A percentile compares a stretch with the other conserved stretches of the same genome.
Conservation (phyloP, 2,888 invertebrate species). For the Slavum lentiscoides region DNA sequence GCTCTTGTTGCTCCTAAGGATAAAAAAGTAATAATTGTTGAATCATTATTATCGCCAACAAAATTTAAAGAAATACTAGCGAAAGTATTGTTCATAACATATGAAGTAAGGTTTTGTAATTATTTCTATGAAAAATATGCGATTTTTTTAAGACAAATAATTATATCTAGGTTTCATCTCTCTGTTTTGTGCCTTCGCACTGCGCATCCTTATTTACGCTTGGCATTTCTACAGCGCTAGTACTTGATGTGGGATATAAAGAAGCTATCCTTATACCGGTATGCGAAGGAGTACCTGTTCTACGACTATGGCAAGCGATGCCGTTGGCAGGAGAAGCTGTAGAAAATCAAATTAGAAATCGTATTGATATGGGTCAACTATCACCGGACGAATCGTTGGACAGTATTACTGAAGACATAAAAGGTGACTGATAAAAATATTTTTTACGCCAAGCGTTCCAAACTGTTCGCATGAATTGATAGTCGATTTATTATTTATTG, state of each 20-base stretch:
- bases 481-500: not conserved
- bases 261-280: conserved; percentile 82
- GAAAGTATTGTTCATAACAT: conserved; percentile 88
- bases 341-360: conserved; percentile 61
- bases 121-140: not conserved
- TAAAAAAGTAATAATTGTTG: conserved; percentile 86
- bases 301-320: conserved; percentile 81
- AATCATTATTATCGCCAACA: conserved; percentile 82
- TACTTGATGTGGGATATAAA: conserved; percentile 84
- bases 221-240: conserved; percentile 78
- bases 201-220: conserved; percentile 81
- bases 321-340: conserved; percentile 77
- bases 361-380: conserved; percentile 16
- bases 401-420: conserved; percentile 65
- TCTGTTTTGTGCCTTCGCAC: conserved; percentile 83
- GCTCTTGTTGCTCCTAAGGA: conserved; percentile 91
- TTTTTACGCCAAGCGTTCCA: not conserved
- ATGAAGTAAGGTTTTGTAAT: conserved; percentile 70
- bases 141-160: not conserved
- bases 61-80: conserved; percentile 84
- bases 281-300: conserved; percentile 82
- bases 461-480: not conserved
- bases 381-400: conserved; percentile 21
- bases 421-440: conserved; percentile 57
- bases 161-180: conserved; percentile 68